phyloP scores from a whole-genome alignment of 2,797 vertebrate species.

The Cygnus olor region DNA sequence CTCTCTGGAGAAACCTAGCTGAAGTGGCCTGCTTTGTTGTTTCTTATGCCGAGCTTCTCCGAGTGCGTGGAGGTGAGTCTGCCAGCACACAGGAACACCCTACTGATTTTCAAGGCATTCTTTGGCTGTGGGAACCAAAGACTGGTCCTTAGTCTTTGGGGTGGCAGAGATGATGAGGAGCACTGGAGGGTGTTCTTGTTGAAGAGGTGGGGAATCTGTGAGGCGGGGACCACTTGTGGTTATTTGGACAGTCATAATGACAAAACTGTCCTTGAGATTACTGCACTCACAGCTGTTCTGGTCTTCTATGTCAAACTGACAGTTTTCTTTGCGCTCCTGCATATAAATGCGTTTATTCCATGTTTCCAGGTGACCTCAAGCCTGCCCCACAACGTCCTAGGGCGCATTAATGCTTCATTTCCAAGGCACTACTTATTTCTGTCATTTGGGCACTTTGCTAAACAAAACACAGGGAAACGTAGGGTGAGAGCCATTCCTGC shows the following conservation, averaged over 20 bases:
- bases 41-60: background rate
- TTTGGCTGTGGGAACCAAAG: background rate
- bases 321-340: background rate
- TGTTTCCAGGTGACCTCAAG: background rate
- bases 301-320: background rate
- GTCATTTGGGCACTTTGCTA: background rate
- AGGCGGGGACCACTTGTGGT: background rate
- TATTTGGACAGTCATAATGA: background rate
- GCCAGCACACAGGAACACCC: background rate
- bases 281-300: background rate
- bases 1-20: background rate
- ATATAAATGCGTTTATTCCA: background rate
- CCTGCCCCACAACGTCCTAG: background rate
- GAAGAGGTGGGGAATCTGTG: background rate
- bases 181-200: background rate
- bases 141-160: background rate
- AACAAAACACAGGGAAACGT: too few relatives aligned
- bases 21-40: background rate
- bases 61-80: accelerated
- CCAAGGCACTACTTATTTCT: background rate
- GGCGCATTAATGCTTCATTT: background rate
- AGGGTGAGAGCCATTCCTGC: background rate
- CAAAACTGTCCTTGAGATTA: background rate
- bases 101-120: background rate
- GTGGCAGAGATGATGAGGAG: background rate